Evolutionary conservation across 2,113 vertebrate genomes (phyloP).

Genomic region (Leucopsar rothschildi): DNA sequence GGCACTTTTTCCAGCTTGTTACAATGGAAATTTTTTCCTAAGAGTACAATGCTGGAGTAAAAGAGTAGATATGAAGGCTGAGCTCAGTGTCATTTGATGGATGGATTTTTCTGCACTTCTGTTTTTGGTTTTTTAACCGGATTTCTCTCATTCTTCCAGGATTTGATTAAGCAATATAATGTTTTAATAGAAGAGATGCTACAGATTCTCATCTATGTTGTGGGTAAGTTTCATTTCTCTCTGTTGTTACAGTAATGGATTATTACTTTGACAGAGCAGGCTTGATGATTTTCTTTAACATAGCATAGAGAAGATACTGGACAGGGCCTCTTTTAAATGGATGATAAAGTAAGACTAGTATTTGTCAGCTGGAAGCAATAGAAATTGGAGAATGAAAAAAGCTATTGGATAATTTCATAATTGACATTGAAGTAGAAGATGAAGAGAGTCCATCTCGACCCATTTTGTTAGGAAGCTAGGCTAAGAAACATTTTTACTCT

Average conservation of each 20-base stretch:
- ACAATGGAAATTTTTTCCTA: neutral
- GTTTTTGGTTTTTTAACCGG: neutral
- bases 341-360: neutral
- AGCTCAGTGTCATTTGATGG: neutral
- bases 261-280: neutral
- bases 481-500: neutral
- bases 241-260: neutral
- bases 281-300: neutral
- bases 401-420: neutral
- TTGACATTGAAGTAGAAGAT: neutral
- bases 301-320: neutral
- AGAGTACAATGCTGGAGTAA: neutral
- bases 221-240: constrained; percentile 71
- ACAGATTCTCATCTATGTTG: constrained; percentile 87
- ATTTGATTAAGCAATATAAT: constrained; percentile 89
- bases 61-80: neutral
- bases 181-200: constrained; percentile 94
- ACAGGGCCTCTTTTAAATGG: neutral
- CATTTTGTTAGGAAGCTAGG: neutral
- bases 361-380: neutral
- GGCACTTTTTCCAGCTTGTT: neutral
- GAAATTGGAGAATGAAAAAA: neutral
- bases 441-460: neutral
- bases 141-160: constrained; percentile 73
- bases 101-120: neutral